phyloP scores from a whole-genome alignment of 1,140 invertebrate genomes.

The Oppia nitens region DNA sequence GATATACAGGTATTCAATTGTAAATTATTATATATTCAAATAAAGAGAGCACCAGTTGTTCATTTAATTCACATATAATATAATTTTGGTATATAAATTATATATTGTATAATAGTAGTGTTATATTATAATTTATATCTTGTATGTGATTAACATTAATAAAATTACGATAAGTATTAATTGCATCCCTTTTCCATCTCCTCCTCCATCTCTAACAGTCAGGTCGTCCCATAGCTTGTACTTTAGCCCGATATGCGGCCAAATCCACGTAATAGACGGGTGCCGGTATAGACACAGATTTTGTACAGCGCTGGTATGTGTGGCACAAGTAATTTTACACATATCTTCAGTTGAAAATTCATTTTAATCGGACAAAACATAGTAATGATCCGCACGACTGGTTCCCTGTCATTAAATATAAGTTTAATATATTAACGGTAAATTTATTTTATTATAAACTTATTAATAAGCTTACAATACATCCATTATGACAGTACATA shows the following conservation, averaged over 20 bases:
- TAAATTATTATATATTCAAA: too few relatives aligned
- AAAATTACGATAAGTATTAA: too few relatives aligned
- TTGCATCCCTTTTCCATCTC: too few relatives aligned
- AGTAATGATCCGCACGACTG: slow-evolving; percentile 18
- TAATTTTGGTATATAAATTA: too few relatives aligned
- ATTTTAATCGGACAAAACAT: slow-evolving; percentile 20
- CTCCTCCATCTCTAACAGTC: too few relatives aligned
- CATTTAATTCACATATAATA: too few relatives aligned
- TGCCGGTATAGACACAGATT: slow-evolving; percentile 19
- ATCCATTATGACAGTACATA: slow-evolving; percentile 40
- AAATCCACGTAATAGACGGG: slow-evolving; percentile 25
- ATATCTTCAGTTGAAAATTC: slow-evolving; percentile 18
- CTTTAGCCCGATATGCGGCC: slow-evolving; percentile 22
- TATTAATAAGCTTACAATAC: not conserved
- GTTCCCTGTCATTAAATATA: slow-evolving; percentile 25
- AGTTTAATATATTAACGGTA: slow-evolving; percentile 24
- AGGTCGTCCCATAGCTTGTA: too few relatives aligned
- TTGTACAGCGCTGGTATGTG: slow-evolving; percentile 16
- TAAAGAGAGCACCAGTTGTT: too few relatives aligned
- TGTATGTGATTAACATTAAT: too few relatives aligned
- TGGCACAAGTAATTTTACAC: slow-evolving; percentile 21
- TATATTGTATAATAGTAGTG: too few relatives aligned
- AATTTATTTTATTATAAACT: not conserved
- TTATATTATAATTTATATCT: too few relatives aligned
- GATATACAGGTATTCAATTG: too few relatives aligned